Conservation (phyloP, 2,113 vertebrate species). For the Meriones unguiculatus region DNA sequence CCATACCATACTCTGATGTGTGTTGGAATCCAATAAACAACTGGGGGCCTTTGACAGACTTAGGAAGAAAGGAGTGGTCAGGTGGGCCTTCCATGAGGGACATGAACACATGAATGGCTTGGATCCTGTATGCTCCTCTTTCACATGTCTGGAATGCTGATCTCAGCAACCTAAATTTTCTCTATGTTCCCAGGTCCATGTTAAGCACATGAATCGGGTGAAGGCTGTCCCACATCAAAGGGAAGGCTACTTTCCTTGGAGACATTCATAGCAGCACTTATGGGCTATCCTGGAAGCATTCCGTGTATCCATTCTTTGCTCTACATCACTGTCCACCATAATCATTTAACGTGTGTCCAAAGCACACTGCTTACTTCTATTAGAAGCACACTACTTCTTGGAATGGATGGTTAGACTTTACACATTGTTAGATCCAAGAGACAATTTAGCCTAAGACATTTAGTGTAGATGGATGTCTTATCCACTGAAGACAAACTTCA, state of each 20-base stretch:
- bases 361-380: conserved; percentile 28
- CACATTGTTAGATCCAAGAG: conserved; percentile 21
- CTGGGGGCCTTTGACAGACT: neutral
- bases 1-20: neutral
- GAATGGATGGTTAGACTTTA: neutral
- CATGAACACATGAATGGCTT: neutral
- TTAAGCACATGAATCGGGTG: neutral
- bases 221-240: neutral
- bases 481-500: conserved; percentile 1
- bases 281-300: neutral
- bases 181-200: neutral
- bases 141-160: neutral
- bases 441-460: conserved; percentile 5
- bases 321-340: neutral
- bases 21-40: neutral
- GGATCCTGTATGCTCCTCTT: neutral
- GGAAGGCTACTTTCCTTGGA: neutral
- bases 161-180: neutral
- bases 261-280: neutral
- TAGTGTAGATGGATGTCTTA: neutral
- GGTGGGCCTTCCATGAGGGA: rapidly evolving
- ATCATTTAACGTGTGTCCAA: conserved; percentile 47
- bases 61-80: neutral
- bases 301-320: neutral
- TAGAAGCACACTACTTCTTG: conserved; percentile 56